Base-by-base conservation (phyloP, 2,797 vertebrate genomes). In the Phyllotis vaccarum region DNA sequence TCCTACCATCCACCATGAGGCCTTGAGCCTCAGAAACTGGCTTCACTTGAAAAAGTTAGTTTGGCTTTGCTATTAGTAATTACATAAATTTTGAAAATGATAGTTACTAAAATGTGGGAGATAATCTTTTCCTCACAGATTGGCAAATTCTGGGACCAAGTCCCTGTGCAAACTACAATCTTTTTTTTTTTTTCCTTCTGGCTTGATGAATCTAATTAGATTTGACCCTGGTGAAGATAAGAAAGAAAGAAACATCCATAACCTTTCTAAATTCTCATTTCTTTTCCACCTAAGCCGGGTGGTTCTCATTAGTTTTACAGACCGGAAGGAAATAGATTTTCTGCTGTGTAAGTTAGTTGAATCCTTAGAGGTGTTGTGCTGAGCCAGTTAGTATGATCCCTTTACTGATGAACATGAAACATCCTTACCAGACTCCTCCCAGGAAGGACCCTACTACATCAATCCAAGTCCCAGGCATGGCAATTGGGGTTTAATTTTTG, bases 321-420 rank as follows among this genome's bases (percentile, higher is more conserved):
- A 78, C 43, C 87, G 40, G 91, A 89, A 94, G 70, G 62, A 89
- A 96, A 96, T 79, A 70, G 83, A 68, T 94, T 95, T 91, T 93
- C 60, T 91, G 24, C 46, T 4, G 0, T 78, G 54, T 94, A 93
- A 93, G 95, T 96, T 93, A 49, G 78, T 58, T n/a, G 52, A 86
- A 22, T 58, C 82, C 93, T 88, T 37, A 37, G 88, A 92, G 49
- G 21, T 22, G 78, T 31, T 87, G 92, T 94, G 92, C 70, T 86
- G 72, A 91, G 79, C 85, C 37, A 54, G 58, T 96, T 96, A 95
- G 85, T 70, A 91, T 34, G 85, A 86, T 24, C 56, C 64, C 52
- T 90, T 96, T 96, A 90, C 58, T 97, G 96, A 97, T 83, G 86
- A 97, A 93, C 91, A 62, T 92, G 88, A 95, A 96, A 89, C 2